phyloP scores from a whole-genome alignment of 2,797 vertebrate genomes.

The Xenentodon cancila region DNA sequence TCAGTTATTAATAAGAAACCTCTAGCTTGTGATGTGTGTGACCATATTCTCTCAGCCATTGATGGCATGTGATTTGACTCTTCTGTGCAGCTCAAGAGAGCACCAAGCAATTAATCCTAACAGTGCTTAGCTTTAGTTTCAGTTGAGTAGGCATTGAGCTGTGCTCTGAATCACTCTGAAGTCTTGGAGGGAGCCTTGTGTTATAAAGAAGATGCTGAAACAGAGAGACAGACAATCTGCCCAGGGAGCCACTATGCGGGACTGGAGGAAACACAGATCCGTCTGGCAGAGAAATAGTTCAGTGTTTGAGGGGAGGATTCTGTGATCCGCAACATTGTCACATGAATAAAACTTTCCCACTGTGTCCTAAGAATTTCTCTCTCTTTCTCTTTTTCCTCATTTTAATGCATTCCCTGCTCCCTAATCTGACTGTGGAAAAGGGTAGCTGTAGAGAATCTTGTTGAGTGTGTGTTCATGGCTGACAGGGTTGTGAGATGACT shows the following conservation, averaged over 20 bases:
- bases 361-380: slow-evolving; percentile 59
- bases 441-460: slow-evolving; percentile 72
- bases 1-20: slow-evolving; percentile 68
- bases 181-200: slow-evolving; percentile 60
- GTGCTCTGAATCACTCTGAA: slow-evolving; percentile 64
- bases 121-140: slow-evolving; percentile 64
- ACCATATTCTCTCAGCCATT: slow-evolving; percentile 58
- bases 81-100: slow-evolving; percentile 59
- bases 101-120: slow-evolving; percentile 73
- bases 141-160: slow-evolving; percentile 65
- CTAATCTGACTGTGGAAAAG: slow-evolving; percentile 75
- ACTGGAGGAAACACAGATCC: slow-evolving; percentile 64
- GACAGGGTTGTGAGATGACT: slow-evolving; percentile 77
- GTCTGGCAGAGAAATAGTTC: slow-evolving; percentile 62
- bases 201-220: slow-evolving; percentile 59
- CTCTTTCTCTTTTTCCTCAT: slow-evolving; percentile 62
- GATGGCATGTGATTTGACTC: slow-evolving; percentile 62
- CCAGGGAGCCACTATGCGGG: slow-evolving; percentile 59
- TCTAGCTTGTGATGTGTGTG: slow-evolving; percentile 51
- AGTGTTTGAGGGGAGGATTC: slow-evolving; percentile 69
- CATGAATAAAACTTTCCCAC: slow-evolving; percentile 74
- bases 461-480: slow-evolving; percentile 79
- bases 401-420: slow-evolving; percentile 67
- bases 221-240: slow-evolving; percentile 68
- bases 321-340: slow-evolving; percentile 74